Percentiles rank a stretch among this genome's conserved stretches.
phyloP scores from a whole-genome alignment of 2,888 invertebrate species.

The Onchidella celtica region DNA sequence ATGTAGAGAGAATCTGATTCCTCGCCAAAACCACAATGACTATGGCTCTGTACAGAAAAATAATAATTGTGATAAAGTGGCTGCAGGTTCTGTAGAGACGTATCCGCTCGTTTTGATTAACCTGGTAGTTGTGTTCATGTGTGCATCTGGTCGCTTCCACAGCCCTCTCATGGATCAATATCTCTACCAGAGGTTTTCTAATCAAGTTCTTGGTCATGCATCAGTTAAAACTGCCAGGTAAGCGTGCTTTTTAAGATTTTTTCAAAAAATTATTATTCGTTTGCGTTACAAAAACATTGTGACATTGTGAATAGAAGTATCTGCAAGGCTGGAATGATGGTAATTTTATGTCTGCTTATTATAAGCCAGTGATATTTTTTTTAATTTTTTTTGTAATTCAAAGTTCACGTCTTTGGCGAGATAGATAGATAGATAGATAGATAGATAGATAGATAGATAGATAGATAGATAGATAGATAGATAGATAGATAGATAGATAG shows the following conservation, averaged over 20 bases:
- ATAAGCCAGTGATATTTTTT: too few species aligned
- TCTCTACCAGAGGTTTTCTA: slow-evolving; percentile 31
- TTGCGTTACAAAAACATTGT: too few species aligned
- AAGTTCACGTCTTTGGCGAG: too few species aligned
- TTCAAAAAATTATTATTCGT: background rate
- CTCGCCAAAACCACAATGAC: too few species aligned
- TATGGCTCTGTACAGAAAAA: background rate
- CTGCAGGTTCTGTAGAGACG: slow-evolving; percentile 11
- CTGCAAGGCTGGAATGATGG: too few species aligned
- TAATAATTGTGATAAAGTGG: background rate
- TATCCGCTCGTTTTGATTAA: slow-evolving; percentile 22
- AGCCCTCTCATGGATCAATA: background rate
- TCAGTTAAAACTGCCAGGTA: slow-evolving; percentile 26
- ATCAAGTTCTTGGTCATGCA: slow-evolving; percentile 12
- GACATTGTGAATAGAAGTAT: too few species aligned
- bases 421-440: slow-evolving; percentile 33
- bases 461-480: slow-evolving; percentile 17
- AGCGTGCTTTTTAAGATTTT: background rate
- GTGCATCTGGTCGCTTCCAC: background rate
- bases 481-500: background rate
- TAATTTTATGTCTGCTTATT: too few species aligned
- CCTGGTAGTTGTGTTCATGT: background rate
- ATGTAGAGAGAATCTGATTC: too few species aligned
- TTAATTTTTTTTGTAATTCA: too few species aligned
- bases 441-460: slow-evolving; percentile 11